phyloP scores from a whole-genome alignment of 2,113 vertebrate species.

The Myocastor coypus region DNA sequence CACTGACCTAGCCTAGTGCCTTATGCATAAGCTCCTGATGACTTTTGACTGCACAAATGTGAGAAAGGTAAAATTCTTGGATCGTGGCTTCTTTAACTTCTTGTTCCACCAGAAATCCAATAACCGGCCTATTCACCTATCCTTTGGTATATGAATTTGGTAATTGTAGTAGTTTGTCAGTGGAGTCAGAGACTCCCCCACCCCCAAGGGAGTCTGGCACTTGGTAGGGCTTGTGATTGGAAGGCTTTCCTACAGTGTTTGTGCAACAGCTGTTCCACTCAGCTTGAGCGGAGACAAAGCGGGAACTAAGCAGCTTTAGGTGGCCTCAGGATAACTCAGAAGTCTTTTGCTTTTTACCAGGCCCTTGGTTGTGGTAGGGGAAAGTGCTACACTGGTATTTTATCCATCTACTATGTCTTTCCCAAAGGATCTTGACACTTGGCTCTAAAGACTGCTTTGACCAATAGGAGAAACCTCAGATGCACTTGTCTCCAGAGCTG shows the following conservation, averaged over 20 bases:
- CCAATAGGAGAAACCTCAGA: background rate
- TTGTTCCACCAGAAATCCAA: conserved; percentile 30
- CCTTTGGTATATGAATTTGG: conserved; percentile 49
- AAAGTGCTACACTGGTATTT: background rate
- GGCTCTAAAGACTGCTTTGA: background rate
- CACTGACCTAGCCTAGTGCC: background rate
- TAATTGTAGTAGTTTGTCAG: conserved; percentile 52
- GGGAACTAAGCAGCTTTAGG: background rate
- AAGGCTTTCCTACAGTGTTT: background rate
- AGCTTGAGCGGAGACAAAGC: background rate
- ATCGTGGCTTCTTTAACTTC: conserved; percentile 51
- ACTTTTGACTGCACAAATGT: background rate
- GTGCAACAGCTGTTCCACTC: conserved; percentile 25
- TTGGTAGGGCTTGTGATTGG: background rate
- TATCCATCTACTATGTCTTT: background rate
- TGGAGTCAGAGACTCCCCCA: background rate
- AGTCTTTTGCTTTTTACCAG: background rate
- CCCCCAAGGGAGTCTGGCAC: conserved; percentile 54
- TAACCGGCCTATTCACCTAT: conserved; percentile 52
- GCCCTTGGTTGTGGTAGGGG: background rate
- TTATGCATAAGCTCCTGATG: background rate
- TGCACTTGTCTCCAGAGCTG: background rate
- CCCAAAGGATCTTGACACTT: background rate
- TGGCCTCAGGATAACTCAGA: background rate
- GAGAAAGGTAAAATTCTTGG: background rate